phyloP scores from a whole-genome alignment of 2,888 invertebrate species.

The Acanthosepion pharaonis region DNA sequence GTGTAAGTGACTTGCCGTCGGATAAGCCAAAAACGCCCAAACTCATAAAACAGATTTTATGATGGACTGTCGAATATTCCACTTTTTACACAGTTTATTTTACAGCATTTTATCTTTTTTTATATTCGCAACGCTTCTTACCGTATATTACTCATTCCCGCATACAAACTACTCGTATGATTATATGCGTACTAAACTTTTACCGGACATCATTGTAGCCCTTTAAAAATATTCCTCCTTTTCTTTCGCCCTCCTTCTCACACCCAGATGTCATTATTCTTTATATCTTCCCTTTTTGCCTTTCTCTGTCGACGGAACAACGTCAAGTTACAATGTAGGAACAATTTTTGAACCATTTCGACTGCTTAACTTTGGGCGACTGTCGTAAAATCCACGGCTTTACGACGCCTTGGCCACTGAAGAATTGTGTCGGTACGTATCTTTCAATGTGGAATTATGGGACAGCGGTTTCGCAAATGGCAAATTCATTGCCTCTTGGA shows the following conservation, averaged over 20 bases:
- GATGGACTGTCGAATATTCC: too few species aligned
- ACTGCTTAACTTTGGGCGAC: not conserved
- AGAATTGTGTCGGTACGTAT: conserved; percentile 33
- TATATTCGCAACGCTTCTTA: not conserved
- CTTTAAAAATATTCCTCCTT: conserved; percentile 22
- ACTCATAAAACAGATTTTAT: too few species aligned
- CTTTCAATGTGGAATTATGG: not conserved
- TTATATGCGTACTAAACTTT: conserved; percentile 25
- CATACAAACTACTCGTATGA: not conserved
- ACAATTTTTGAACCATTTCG: conserved; percentile 15
- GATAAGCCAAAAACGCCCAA: too few species aligned
- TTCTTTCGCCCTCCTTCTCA: not conserved
- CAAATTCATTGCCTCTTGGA: conserved; percentile 33
- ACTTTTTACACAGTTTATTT: too few species aligned
- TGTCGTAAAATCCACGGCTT: conserved; percentile 9
- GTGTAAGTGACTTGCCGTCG: too few species aligned
- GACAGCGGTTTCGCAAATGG: not conserved
- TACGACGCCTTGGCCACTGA: conserved; percentile 8
- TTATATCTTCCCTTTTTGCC: conserved; percentile 2
- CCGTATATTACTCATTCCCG: not conserved
- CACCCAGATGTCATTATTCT: not conserved
- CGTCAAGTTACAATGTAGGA: conserved; percentile 15
- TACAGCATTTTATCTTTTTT: not conserved
- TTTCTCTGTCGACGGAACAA: not conserved
- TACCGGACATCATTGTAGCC: not conserved